Evolutionary conservation across 2,888 invertebrate species (phyloP).

Genomic region (Oscheius onirici): DNA sequence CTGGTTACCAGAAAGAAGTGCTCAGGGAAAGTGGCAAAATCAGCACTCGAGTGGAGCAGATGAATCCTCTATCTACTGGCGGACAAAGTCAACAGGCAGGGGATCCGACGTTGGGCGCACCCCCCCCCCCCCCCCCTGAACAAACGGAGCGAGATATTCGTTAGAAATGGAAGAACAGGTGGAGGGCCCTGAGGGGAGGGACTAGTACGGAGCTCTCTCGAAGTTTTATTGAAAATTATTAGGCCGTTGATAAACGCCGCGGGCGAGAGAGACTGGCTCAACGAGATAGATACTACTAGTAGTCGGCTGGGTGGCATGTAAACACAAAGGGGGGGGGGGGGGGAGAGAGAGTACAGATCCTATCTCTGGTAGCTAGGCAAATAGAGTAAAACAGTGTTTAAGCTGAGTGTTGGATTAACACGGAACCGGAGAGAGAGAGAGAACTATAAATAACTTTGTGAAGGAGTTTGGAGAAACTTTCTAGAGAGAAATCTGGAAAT

Average conservation of each 20-base stretch:
- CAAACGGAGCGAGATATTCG: not conserved
- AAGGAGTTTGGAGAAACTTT: no score
- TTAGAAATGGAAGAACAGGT: not conserved
- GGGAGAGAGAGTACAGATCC: not conserved
- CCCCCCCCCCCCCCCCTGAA: no score
- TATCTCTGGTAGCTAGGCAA: no score
- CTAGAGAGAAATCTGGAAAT: no score
- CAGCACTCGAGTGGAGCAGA: conserved; percentile 16
- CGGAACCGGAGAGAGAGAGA: no score
- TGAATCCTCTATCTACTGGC: not conserved
- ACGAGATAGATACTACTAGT: not conserved
- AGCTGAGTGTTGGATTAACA: no score
- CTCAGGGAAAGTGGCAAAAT: conserved; percentile 17
- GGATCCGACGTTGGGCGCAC: conserved; percentile 12
- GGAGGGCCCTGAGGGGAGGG: conserved; percentile 9
- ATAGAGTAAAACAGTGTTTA: no score
- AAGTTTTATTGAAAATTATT: conserved; percentile 23
- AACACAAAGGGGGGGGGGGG: not conserved
- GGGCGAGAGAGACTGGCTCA: conserved; percentile 4
- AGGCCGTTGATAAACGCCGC: conserved; percentile 21
- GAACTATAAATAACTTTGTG: not conserved
- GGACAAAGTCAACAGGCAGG: conserved; percentile 18
- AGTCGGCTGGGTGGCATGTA: not conserved
- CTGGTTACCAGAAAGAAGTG: not conserved
- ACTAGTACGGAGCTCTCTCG: not conserved